phyloP scores from a whole-genome alignment of 2,113 vertebrate genomes.

The Periophthalmus modestus region DNA sequence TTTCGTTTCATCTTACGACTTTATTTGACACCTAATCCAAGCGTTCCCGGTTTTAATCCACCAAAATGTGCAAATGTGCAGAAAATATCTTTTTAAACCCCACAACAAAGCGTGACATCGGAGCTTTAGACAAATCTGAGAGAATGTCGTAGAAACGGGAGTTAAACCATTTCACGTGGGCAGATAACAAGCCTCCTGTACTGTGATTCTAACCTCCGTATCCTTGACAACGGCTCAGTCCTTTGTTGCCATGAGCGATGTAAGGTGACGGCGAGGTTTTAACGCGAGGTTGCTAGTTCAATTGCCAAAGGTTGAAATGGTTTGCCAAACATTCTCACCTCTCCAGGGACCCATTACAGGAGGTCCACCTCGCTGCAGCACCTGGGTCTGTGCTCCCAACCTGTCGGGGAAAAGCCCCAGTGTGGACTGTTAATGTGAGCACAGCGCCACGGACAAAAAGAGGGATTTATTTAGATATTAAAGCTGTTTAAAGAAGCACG shows the following conservation, averaged over 20 bases:
- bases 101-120: neutral
- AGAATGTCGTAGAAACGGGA: neutral
- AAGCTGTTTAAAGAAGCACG: neutral
- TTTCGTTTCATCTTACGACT: no score
- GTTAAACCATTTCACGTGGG: slow-evolving; percentile 19
- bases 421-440: slow-evolving; percentile 22
- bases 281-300: slow-evolving; percentile 1
- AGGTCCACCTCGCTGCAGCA: slow-evolving; percentile 33
- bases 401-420: slow-evolving; percentile 50
- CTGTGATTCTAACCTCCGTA: slow-evolving; percentile 26
- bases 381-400: slow-evolving; percentile 17
- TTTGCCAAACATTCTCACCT: slow-evolving; percentile 24
- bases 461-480: neutral
- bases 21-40: no score
- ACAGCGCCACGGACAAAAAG: neutral
- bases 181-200: slow-evolving; percentile 31
- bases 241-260: slow-evolving; percentile 33
- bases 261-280: slow-evolving; percentile 14
- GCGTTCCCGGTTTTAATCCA: no score
- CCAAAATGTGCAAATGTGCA: no score
- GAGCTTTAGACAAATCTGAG: neutral
- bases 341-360: slow-evolving; percentile 51
- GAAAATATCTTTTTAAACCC: no score
- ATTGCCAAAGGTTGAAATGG: slow-evolving; percentile 35
- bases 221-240: slow-evolving; percentile 56